These are phyloP conservation scores for Acrocyrtus sp. DNA, from an alignment of 2,888 invertebrate genomes.

Conservation along the genomic window DNA sequence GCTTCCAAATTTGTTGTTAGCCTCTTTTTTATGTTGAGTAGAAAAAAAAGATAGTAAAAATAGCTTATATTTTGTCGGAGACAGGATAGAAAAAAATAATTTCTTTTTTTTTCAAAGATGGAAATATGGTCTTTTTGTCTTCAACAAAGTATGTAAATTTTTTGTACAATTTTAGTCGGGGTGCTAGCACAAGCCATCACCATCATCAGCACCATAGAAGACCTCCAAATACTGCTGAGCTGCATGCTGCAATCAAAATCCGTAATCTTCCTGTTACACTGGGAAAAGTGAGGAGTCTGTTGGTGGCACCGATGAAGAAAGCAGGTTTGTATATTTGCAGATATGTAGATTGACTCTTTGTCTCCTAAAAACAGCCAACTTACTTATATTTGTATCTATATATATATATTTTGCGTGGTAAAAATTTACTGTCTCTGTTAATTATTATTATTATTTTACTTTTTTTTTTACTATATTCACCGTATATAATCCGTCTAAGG, in stretches of 20 bases:
- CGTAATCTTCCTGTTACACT: constrained; percentile 87
- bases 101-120: not conserved
- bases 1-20: not conserved
- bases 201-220: constrained; percentile 56
- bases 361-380: no score
- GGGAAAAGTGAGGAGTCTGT: constrained; percentile 59
- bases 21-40: not conserved
- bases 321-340: constrained; percentile 48
- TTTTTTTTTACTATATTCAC: not conserved
- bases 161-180: constrained; percentile 54
- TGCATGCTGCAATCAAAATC: constrained; percentile 70
- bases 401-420: no score
- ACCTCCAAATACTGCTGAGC: constrained; percentile 56
- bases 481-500: not conserved
- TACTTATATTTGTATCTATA: not conserved
- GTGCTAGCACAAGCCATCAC: constrained; percentile 56
- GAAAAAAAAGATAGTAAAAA: no score
- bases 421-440: no score
- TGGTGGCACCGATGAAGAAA: constrained; percentile 61
- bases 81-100: not conserved
- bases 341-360: constrained; percentile 3
- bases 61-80: no score
- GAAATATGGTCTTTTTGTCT: not conserved
- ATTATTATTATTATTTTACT: constrained; percentile 8
- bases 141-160: constrained; percentile 9